A percentile compares a stretch with the other conserved stretches of the same genome.
Conservation (phyloP, 1,140 invertebrate genomes). For the Aphidius gifuensis region DNA sequence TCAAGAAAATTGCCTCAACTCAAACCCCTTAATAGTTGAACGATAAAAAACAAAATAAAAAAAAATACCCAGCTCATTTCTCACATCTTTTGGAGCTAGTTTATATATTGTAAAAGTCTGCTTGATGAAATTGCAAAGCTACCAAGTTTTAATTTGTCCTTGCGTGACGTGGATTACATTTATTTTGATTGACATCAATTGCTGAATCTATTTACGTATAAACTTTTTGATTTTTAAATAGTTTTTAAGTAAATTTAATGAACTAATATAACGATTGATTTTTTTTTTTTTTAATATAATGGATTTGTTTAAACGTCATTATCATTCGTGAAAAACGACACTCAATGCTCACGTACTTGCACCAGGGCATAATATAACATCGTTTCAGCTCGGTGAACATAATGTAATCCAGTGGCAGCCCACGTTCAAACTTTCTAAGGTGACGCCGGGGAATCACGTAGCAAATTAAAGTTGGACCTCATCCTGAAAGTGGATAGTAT, state of each 20-base stretch:
- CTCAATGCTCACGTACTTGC: too few species aligned
- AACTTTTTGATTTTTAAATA: too few species aligned
- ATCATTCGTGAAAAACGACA: conserved; percentile 1
- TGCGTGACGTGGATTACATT: conserved; percentile 47
- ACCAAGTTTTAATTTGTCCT: conserved; percentile 51
- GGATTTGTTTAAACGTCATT: too few species aligned
- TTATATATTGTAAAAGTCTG: conserved; percentile 5
- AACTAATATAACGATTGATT: too few species aligned
- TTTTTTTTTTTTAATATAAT: not conserved
- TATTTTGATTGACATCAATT: conserved; percentile 41
- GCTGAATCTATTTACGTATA: conserved; percentile 7
- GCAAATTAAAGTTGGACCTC: conserved; percentile 21
- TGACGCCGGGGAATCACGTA: conserved; percentile 24
- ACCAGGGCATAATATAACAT: conserved; percentile 4
- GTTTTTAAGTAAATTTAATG: too few species aligned
- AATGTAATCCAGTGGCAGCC: conserved; percentile 18
- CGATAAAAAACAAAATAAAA: too few species aligned
- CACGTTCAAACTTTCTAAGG: conserved; percentile 20
- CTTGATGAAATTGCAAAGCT: conserved; percentile 49
- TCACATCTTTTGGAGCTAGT: too few species aligned
- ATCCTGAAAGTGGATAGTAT: too few species aligned
- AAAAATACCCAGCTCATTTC: too few species aligned
- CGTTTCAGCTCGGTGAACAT: conserved; percentile 5
- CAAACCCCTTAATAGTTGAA: not conserved
- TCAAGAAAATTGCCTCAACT: conserved; percentile 41